Base-by-base conservation (phyloP, 2,113 vertebrate species). In the Gadus chalcogrammus region DNA sequence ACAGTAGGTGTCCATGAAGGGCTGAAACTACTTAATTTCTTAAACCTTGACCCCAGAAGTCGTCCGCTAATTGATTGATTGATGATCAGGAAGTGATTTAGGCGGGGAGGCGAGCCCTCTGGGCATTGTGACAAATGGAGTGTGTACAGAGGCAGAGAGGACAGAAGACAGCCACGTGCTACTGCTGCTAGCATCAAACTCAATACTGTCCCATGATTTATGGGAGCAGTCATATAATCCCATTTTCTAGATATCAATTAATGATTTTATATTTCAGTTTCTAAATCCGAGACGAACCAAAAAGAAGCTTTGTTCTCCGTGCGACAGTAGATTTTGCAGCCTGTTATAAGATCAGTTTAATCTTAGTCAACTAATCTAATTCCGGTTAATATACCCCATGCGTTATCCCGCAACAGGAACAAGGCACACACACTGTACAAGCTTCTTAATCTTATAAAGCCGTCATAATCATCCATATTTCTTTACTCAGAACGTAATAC, bases 1-100 rank as follows among this genome's bases (percentile, higher is more conserved):
- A 75, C 28, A 65, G 42, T 48, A 53, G 75, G 70, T 63, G 64
- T 77, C 67, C 56, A 15, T 5, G 3, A 60, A n/a, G 62, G 64
- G 5, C 52, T 56, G 35, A 69, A 48, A 0, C 42, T 48, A 9
- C 5, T 58, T 58, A 61, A 9, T 61, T 61, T 60, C 8, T 69
- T 71, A 76, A 74, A 79, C 79, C 67, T 80, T 89, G 81, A 84
- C 69, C 82, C 35, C 68, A 74, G 42, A 80, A 80, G 70, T 80
- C 15, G 68, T 77, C 16, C 13, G 17, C 75, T 84, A 84, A 88
- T 84, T 78, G 84, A 87, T 69, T 86, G 83, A 89, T 77, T 84
- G 82, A 88, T 85, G 84, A 84, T 70, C 77, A 84, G 84, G 76
- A 86, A 86, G 85, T 74, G 82, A 80, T 53, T 38, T 22, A 73